Evolutionary conservation across 2,888 invertebrate genomes (phyloP).

Genomic region (Pachliopta kotzebuea): DNA sequence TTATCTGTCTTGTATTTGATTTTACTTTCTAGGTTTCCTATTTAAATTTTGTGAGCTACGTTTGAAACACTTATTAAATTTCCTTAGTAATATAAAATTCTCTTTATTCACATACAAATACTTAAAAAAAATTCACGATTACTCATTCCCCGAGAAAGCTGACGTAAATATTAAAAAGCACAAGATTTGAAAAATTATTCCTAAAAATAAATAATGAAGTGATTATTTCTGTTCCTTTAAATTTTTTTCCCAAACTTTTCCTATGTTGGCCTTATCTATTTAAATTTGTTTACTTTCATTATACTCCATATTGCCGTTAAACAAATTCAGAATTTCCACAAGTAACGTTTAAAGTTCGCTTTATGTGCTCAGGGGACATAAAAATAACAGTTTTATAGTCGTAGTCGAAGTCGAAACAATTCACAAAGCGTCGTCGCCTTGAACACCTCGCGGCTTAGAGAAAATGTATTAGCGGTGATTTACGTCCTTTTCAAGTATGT

Average conservation of each 20-base stretch:
- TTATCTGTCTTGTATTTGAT: too few relatives aligned
- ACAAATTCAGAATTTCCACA: conserved; percentile 49
- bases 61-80: too few relatives aligned
- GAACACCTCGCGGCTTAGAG: conserved; percentile 26
- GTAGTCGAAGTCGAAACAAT: conserved; percentile 50
- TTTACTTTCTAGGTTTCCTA: too few relatives aligned
- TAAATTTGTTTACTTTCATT: conserved; percentile 34
- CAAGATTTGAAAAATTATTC: not conserved
- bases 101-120: too few relatives aligned
- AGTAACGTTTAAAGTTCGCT: conserved; percentile 43
- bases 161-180: too few relatives aligned
- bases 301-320: conserved; percentile 44
- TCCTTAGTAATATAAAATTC: too few relatives aligned
- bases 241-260: not conserved
- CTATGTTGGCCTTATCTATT: conserved; percentile 21
- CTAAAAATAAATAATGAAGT: not conserved
- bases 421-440: conserved; percentile 37
- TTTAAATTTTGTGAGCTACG: too few relatives aligned
- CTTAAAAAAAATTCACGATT: too few relatives aligned
- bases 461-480: conserved; percentile 33
- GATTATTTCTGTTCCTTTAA: not conserved
- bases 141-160: too few relatives aligned
- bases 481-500: conserved; percentile 21
- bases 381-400: conserved; percentile 60
- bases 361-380: conserved; percentile 48